Evolutionary conservation across 2,888 invertebrate genomes (phyloP), one percentile per base, ranked within the genome.

Genomic region (Caenorhabditis uteleia): DNA sequence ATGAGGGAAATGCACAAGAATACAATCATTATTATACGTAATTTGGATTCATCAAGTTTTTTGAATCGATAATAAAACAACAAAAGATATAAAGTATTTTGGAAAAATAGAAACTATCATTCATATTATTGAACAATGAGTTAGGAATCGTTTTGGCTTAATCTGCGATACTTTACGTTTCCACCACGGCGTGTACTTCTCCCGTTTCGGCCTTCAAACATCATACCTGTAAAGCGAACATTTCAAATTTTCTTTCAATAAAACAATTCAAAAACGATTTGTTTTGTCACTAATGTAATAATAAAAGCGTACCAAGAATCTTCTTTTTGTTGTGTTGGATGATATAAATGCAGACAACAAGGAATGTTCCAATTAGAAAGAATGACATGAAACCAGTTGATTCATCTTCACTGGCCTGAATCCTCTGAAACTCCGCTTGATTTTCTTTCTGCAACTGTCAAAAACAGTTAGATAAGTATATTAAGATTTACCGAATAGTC

Each of bases 271-370:
- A 39, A 20, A 39, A 39, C 7, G 7, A 29, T 29, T 29, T 29
- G 14, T 44, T 44, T 29, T 44, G 14, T 44, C 26, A 8, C 31
- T 25, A 25, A 14, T 25, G n/a, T n/a, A 27, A 45, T 12, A 14
- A 34, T 3, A 36, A 25, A 27, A 10, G 21, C 56, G 44, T 23
- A 68, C 72, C 72, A 12, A 72, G 39, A 33, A 72, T 56, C 33
- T 61, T 68, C 27, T 69, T 72, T 49, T 72, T 72, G 40, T 72
- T 72, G 42, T 72, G 72, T n/a, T 72, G 60, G 8, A 72, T 26
- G 6, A 72, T 33, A 36, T 69, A 72, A 14, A 68, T 42, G 21
- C 56, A 47, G 26, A 67, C 49, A 20, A 69, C 55, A 21, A 66
- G 39, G 27, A 66, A 53, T 4, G 60, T 50, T 10, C 39, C 56